A percentile compares a stretch with the other conserved stretches of the same genome.
Conservation (phyloP, 1,140 invertebrate species). For the Dufourea novaeangliae region DNA sequence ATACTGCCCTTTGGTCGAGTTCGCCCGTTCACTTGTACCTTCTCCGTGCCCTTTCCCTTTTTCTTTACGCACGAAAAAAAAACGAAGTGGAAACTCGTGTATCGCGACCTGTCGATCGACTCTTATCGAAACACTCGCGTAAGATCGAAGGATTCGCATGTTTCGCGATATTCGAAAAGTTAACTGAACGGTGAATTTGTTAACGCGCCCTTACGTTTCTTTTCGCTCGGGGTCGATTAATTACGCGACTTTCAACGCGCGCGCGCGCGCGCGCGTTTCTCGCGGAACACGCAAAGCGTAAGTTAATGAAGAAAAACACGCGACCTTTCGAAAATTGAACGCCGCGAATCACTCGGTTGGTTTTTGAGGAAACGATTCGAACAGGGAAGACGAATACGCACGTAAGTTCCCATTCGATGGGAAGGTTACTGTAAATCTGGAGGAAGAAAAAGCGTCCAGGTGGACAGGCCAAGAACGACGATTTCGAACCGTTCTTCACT, state of each 20-base stretch:
- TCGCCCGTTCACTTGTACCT: neutral
- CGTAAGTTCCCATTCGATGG: no score
- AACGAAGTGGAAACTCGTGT: neutral
- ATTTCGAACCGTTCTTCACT: neutral
- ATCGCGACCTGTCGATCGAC: neutral
- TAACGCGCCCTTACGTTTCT: neutral
- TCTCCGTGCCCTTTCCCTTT: neutral
- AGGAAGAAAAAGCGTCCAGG: no score
- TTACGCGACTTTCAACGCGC: conserved; percentile 37
- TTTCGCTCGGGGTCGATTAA: conserved; percentile 21
- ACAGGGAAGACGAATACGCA: no score
- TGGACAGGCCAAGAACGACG: no score
- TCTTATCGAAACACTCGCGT: no score
- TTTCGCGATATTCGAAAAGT: no score
- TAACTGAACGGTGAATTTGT: conserved; percentile 6
- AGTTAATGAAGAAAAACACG: conserved; percentile 50
- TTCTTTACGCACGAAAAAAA: no score
- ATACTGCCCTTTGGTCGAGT: conserved; percentile 39
- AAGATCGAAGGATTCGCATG: no score
- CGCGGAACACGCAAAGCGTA: conserved; percentile 12
- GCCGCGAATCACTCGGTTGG: neutral
- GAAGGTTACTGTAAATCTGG: no score
- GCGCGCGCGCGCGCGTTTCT: conserved; percentile 3
- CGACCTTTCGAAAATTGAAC: conserved; percentile 8
- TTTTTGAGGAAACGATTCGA: no score